Evolutionary conservation across 2,888 invertebrate species (phyloP), one percentile per base, ranked within the genome.

Genomic region (Melitaea athalia): DNA sequence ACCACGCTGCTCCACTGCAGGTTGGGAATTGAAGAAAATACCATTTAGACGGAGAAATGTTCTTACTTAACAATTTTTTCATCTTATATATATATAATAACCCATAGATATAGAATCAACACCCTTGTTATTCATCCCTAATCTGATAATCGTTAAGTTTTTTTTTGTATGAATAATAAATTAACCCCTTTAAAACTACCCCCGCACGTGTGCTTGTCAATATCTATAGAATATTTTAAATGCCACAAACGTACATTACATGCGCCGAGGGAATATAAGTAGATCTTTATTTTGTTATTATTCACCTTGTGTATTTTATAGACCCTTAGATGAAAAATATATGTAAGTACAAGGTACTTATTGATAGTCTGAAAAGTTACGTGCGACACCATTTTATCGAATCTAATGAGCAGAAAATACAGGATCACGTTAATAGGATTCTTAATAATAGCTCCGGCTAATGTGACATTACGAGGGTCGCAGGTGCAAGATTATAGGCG

Each of bases 401-500:
- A 10, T 53, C 8, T 49, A 47, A 81, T 59, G 59, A 53, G 49
- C 47, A 65, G 42, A 59, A 60, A 59, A 71, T 63, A 53, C 15
- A 42, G 81, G 81, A 83, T 84, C 84, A 83, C 76, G 79, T 84
- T 89, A 88, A 88, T 88, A 86, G 85, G 87, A 86, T 88, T 84
- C 83, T 87, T 86, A 88, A 87, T 88, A 87, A 81, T 79, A 78
- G 74, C 77, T 77, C 79, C 80, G 81, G 81, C 79, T 64, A 64
- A 66, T 77, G 79, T 82, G 81, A 81, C 80, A 81, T 76, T 76
- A 76, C 72, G 72, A 76, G 74, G 75, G 73, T 72, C 76, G 89
- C 92, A 92, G 92, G 92, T 92, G 92, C 86, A 80, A 82, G 83
- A 83, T 84, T 83, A 81, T 83, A 85, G 89, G 89, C 85, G 89